phyloP scores from a whole-genome alignment of 2,797 vertebrate genomes.

The Dromococcyx pavoninus region DNA sequence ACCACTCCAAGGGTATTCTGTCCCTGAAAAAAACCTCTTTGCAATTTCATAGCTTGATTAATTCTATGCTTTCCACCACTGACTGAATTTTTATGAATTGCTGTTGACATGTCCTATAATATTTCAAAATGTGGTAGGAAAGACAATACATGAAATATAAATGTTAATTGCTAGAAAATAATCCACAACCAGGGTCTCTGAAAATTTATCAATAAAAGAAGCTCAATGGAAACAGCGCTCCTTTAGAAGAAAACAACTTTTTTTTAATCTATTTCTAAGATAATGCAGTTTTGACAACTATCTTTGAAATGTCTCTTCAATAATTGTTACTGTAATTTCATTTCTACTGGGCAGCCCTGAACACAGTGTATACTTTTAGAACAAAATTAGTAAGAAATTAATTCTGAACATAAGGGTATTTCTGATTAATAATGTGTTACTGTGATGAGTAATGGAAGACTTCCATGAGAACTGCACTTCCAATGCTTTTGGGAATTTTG shows the following conservation, averaged over 20 bases:
- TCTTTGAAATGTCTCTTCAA: background rate
- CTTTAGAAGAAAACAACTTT: background rate
- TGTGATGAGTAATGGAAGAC: background rate
- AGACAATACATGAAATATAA: background rate
- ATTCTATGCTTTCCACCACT: background rate
- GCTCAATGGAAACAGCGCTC: background rate
- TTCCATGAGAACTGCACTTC: background rate
- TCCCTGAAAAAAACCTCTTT: background rate
- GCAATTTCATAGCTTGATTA: background rate
- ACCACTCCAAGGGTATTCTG: background rate
- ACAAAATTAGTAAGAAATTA: background rate
- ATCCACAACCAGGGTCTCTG: background rate
- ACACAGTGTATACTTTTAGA: background rate
- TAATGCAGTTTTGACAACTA: background rate
- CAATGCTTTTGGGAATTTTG: background rate
- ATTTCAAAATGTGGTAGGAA: background rate
- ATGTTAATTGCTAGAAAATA: background rate
- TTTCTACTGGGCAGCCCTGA: background rate
- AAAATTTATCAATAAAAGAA: background rate
- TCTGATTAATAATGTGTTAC: slow-evolving; percentile 6
- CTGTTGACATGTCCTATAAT: background rate
- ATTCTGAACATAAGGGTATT: background rate
- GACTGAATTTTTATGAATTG: background rate
- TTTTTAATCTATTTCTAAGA: background rate
- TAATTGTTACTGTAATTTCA: background rate